These are phyloP conservation scores for Hymenochirus boettgeri DNA, from an alignment of 2,113 vertebrate genomes.

Conservation along the genomic window DNA sequence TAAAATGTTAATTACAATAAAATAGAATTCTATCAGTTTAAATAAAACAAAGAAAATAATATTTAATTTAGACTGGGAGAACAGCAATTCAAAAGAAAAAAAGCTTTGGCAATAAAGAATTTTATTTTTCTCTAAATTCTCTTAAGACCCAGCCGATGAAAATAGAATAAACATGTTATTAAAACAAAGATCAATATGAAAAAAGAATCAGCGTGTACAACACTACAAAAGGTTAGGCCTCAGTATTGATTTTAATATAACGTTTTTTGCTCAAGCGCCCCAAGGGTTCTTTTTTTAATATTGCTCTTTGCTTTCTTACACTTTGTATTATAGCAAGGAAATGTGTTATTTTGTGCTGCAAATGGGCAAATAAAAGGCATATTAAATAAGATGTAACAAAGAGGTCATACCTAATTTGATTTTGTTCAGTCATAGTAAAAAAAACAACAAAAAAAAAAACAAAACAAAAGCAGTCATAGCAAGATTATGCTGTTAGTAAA, in stretches of 20 bases:
- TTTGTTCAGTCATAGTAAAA: neutral
- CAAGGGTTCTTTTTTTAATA: conserved; percentile 62
- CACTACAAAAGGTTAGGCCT: conserved; percentile 61
- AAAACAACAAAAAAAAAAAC: too few species aligned
- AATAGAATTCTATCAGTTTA: too few species aligned
- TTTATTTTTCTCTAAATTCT: conserved; percentile 47
- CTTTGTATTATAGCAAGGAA: conserved; percentile 41
- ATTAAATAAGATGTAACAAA: conserved; percentile 10
- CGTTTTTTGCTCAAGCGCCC: conserved; percentile 59
- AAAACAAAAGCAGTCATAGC: too few species aligned
- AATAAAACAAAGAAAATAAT: too few species aligned
- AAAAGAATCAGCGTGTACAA: conserved; percentile 59
- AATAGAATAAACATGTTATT: conserved; percentile 70
- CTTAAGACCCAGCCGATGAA: conserved; percentile 53
- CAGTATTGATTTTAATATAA: conserved; percentile 66
- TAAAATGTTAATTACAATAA: too few species aligned
- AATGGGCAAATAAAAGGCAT: conserved; percentile 15
- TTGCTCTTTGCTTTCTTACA: conserved; percentile 58
- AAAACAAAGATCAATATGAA: conserved; percentile 62
- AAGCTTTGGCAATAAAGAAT: conserved; percentile 42
- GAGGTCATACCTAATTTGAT: neutral
- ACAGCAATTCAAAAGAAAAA: conserved; percentile 49
- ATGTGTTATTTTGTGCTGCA: conserved; percentile 23
- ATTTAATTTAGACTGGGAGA: too few species aligned
- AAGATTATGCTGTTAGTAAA: too few species aligned